Conservation (phyloP, 2,888 invertebrate genomes). For the Agriotes lineatus region DNA sequence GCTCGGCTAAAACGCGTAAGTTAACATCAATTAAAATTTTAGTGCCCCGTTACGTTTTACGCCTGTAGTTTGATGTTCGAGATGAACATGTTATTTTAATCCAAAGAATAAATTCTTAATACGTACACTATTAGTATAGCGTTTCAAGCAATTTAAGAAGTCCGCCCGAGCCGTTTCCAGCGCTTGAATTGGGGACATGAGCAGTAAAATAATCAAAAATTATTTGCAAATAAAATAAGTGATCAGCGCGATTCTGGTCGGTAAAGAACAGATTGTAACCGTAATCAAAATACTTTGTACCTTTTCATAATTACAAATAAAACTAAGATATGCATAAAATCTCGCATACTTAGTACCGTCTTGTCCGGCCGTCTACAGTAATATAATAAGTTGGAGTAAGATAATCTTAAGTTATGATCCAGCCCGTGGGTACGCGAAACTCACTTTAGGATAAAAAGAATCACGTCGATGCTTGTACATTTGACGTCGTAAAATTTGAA, state of each 20-base stretch:
- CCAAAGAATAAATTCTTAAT: not conserved
- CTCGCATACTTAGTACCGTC: slow-evolving; percentile 29
- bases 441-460: slow-evolving; percentile 34
- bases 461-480: slow-evolving; percentile 28
- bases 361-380: slow-evolving; percentile 26
- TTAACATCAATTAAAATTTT: slow-evolving; percentile 13
- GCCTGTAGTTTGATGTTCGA: not conserved
- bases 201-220: slow-evolving; percentile 11
- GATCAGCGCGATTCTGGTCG: slow-evolving; percentile 17
- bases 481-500: slow-evolving; percentile 31
- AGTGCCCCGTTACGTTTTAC: not conserved
- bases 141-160: slow-evolving; percentile 14
- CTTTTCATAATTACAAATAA: slow-evolving; percentile 35
- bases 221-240: slow-evolving; percentile 18
- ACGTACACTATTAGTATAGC: slow-evolving; percentile 10
- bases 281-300: slow-evolving; percentile 33
- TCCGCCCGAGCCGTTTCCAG: not conserved
- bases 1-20: not conserved
- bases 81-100: slow-evolving; percentile 16
- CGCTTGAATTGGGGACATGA: not conserved
- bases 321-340: slow-evolving; percentile 26
- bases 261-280: slow-evolving; percentile 27
- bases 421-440: slow-evolving; percentile 38
- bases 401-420: slow-evolving; percentile 40
- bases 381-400: slow-evolving; percentile 31